Base-by-base conservation (phyloP, 2,888 invertebrate genomes). In the Drosophila flavopinicola region DNA sequence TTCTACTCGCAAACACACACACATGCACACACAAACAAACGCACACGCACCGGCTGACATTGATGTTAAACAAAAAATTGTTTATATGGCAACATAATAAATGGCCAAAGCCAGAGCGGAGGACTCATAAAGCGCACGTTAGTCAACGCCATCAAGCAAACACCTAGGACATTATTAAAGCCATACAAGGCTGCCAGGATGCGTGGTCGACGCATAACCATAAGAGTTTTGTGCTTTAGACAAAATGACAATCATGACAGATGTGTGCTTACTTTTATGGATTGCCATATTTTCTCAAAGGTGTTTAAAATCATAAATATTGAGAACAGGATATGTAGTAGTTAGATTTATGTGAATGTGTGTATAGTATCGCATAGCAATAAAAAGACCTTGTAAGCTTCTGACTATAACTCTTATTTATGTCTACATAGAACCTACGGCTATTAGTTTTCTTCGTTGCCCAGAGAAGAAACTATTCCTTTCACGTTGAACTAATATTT, bases 1-100 rank as follows among this genome's bases (percentile, higher is more conserved):
- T 60, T 38, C 47, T 38, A 48, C 66, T 29, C 6, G 49, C 49
- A 45, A 20, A 20, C 25, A 37, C 29, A 30, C 38, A 20, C 17
- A 25, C 11, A n/a, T 38, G 5, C 24, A 10, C n/a, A 32, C 45
- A 47, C 17, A 20, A 7, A 44, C 27, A n/a, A n/a, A 45, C 29
- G 10, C 15, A 24, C 13, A 11, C 41, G 44, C 15, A 32, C 38
- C 42, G 52, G 38, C 56, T 68, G 75, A 87, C 82, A 83, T 82
- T 85, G 75, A 87, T 87, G 83, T 87, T 83, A 87, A 83, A 83
- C 87, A 83, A 83, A 82, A 87, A 87, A 83, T 83, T 85, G 87
- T 82, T 87, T 82, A 82, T 87, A 72, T 72, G 68, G 66, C 68
- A 82, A 75, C 87, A 88, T 75, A 83, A 86, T 83, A 87, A 87